A percentile compares a stretch with the other conserved stretches of the same genome.
phyloP scores from a whole-genome alignment of 2,888 invertebrate species.

The Drosophila kuntzei region DNA sequence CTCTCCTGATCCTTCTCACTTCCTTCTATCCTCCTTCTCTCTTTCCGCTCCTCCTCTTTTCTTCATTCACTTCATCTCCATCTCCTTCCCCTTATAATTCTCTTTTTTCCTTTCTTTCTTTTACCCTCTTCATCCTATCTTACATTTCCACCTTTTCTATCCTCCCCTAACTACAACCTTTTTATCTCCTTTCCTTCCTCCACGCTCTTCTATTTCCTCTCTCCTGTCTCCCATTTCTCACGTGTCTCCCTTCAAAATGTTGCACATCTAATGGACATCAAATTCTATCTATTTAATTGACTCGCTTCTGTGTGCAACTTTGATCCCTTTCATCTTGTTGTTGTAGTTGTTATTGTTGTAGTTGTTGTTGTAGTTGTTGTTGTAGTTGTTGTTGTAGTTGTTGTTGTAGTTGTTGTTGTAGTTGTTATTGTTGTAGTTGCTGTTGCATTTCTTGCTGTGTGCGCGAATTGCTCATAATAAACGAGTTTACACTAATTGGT shows the following conservation, averaged over 20 bases:
- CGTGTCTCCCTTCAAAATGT: not conserved
- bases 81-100: no score
- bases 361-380: not conserved
- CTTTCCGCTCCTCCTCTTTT: not conserved
- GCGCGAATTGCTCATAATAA: slow-evolving; percentile 20
- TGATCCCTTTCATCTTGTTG: slow-evolving; percentile 1
- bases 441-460: slow-evolving; percentile 17
- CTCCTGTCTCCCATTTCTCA: no score
- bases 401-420: not conserved
- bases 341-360: not conserved
- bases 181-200: not conserved
- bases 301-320: slow-evolving; percentile 20
- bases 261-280: slow-evolving; percentile 18
- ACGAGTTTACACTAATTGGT: slow-evolving; percentile 5
- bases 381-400: not conserved
- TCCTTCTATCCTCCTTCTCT: not conserved
- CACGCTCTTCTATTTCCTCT: not conserved
- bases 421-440: not conserved
- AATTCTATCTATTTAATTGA: slow-evolving; percentile 30
- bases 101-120: not conserved
- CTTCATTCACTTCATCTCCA: not conserved
- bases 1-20: no score
- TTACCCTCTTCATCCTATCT: not conserved
- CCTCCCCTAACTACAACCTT: not conserved
- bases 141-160: not conserved